Base-by-base conservation (phyloP, 2,888 invertebrate genomes). In the Luperina nickerlii region DNA sequence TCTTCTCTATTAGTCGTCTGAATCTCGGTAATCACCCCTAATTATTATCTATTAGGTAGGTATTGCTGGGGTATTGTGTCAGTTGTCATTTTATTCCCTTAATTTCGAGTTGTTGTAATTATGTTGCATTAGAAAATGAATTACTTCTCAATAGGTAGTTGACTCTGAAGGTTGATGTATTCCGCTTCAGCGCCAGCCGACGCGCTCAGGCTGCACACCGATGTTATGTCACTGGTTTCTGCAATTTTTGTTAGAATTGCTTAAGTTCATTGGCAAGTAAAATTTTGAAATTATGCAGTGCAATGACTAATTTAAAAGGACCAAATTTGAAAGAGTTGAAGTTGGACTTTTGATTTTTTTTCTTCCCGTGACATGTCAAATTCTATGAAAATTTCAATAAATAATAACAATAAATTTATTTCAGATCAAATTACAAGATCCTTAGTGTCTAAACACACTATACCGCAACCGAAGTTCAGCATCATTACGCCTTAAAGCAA, bases 141-240 rank as follows among this genome's bases (percentile, higher is more conserved):
- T 92, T 82, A 95, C 95, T 94, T 95, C 13, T 96, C 95, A 66
- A 89, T 79, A 4, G 90, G 74, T 13, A 89, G 92, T 76, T 94
- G 95, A 7, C 89, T 94, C 74, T 95, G 96, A 48, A 95, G 88
- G 79, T 95, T 95, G 62, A 94, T 95, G 78, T 94, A 96, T 69
- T 96, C 97, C 0, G 96, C 96, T 90, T 97, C 97, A 70, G 97
- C 97, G 0, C 97, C 97, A 66, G 97, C 97, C 0, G 97, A 97
- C 0, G 97, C 97, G 45, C 98, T 98, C 8, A 98, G 96, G 87
- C 98, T 98, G 93, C 98, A 98, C 60, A 98, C 97, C 0, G 98
- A 98, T 13, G 98, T 98, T 75, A 98, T 97, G 90, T 98, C 98
- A 84, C 98, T 98, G 27, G 98, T 98, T 95, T 98, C 98, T 96